These are phyloP conservation scores for Cariama cristata DNA, from an alignment of 2,113 vertebrate species.

Conservation along the genomic window DNA sequence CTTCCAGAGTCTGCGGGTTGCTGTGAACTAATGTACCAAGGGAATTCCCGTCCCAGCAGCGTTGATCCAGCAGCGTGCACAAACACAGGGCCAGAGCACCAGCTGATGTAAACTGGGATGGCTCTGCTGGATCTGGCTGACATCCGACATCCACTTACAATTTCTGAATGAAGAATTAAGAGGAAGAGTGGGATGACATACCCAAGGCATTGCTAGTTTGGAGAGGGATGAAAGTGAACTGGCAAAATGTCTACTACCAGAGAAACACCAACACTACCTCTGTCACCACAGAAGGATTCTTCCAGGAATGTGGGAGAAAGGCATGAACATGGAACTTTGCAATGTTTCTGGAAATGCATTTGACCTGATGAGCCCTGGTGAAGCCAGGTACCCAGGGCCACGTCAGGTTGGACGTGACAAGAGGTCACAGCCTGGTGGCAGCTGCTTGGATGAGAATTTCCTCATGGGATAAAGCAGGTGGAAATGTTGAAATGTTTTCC, in stretches of 20 bases:
- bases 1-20: not conserved
- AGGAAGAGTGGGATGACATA: not conserved
- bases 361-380: not conserved
- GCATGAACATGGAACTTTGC: not conserved
- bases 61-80: fast-evolving
- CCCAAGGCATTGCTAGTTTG: not conserved
- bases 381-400: not conserved
- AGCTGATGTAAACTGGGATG: not conserved
- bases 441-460: not conserved
- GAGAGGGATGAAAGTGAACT: not conserved
- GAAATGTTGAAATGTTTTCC: not conserved
- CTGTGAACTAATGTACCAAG: not conserved
- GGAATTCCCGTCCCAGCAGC: not conserved
- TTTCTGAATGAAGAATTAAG: not conserved
- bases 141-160: not conserved
- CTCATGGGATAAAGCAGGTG: fast-evolving
- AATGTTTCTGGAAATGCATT: not conserved
- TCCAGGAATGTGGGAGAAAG: not conserved
- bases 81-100: not conserved
- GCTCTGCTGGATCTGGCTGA: not conserved
- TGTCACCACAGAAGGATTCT: not conserved
- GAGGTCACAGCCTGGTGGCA: not conserved
- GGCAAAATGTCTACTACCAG: not conserved
- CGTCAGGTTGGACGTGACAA: not conserved
- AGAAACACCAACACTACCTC: not conserved